Evolutionary conservation across 2,888 invertebrate genomes (phyloP), one percentile per base, ranked within the genome.

Genomic region (Orgyia antiqua): DNA sequence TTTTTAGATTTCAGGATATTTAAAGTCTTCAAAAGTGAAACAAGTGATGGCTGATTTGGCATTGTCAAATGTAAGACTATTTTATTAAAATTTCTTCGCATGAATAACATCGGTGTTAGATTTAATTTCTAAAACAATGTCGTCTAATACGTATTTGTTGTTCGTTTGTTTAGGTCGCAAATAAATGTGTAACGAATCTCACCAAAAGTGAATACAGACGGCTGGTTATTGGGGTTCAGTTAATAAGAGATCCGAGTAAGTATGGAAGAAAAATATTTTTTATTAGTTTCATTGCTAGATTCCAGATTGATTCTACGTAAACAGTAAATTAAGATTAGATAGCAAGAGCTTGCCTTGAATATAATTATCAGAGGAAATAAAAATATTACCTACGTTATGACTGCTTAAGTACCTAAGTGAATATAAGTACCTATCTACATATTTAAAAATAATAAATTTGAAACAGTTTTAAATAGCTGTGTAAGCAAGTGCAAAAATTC

Each of bases 41-140:
- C 96, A 96, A 80, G 94, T 98, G 0, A 90, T 98, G 83, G 95
- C 96, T 0, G 98, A 98, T 73, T 87, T 98, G 45, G 98, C 98
- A 0, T 76, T 99, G 4, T 94, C 96, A 0, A 97, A 97, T 80
- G 87, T 86, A 58, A 47, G 41, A n/a, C n/a, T n/a, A n/a, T n/a
- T n/a, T n/a, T n/a, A n/a, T n/a, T n/a, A n/a, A n/a, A n/a, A n/a
- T n/a, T n/a, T n/a, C n/a, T n/a, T n/a, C n/a, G n/a, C n/a, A n/a
- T n/a, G n/a, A n/a, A n/a, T n/a, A n/a, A n/a, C n/a, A n/a, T n/a
- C n/a, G n/a, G n/a, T n/a, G n/a, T n/a, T n/a, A n/a, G n/a, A 23
- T 6, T 4, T 3, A 7, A 10, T 23, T 23, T 23, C 6, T 23
- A n/a, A n/a, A n/a, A n/a, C n/a, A n/a, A n/a, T n/a, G n/a, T n/a